Conservation (phyloP, 2,113 vertebrate species). For the Pycnonotus jocosus region DNA sequence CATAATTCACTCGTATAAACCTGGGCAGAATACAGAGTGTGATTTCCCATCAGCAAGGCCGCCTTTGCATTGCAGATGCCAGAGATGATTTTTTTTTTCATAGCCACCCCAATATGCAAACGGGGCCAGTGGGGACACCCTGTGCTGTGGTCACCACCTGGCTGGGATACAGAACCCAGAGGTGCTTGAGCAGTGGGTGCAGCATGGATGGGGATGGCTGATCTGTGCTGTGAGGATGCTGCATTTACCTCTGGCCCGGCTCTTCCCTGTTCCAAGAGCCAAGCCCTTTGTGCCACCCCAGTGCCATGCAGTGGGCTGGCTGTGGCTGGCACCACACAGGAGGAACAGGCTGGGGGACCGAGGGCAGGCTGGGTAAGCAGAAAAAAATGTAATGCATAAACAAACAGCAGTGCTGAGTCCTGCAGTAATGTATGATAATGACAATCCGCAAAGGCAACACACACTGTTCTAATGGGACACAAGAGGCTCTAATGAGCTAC, state of each 20-base stretch:
- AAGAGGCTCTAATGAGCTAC: slow-evolving; percentile 66
- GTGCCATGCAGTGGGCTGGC: background rate
- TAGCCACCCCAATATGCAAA: background rate
- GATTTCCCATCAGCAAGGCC: slow-evolving; percentile 39
- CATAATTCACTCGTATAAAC: slow-evolving; percentile 79
- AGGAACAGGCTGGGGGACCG: background rate
- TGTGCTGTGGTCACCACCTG: accelerated
- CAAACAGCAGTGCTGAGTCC: slow-evolving; percentile 54
- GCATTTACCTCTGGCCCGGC: background rate
- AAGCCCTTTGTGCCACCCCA: background rate
- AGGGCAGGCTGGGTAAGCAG: background rate
- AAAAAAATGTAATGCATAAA: slow-evolving; percentile 41
- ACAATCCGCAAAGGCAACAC: slow-evolving; percentile 46
- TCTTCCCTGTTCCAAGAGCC: background rate
- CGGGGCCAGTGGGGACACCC: accelerated
- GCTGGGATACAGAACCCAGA: background rate
- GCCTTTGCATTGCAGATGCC: slow-evolving; percentile 51
- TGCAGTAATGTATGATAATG: slow-evolving; percentile 54
- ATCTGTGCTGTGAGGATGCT: background rate
- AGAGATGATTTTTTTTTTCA: background rate
- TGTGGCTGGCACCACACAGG: background rate
- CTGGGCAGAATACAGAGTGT: slow-evolving; percentile 74
- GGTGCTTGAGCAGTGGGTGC: background rate
- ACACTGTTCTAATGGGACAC: slow-evolving; percentile 51
- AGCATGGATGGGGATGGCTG: background rate